Evolutionary conservation across 2,888 invertebrate species (phyloP).

Genomic region (Abscondita cerata): DNA sequence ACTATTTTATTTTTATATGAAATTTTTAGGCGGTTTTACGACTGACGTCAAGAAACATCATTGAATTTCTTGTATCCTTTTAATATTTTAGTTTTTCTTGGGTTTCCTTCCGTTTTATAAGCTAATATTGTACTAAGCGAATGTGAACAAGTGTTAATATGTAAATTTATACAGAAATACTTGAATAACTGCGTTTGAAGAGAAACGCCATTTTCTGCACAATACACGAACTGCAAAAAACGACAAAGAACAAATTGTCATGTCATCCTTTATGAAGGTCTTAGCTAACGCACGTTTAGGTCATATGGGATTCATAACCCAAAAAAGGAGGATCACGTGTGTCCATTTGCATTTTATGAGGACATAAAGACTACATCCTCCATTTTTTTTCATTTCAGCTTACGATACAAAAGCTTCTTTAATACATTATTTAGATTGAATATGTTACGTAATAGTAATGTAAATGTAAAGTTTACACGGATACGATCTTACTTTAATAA

Average conservation of each 20-base stretch:
- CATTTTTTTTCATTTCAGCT: conserved; percentile 23
- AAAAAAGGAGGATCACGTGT: conserved; percentile 28
- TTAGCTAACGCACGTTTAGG: conserved; percentile 21
- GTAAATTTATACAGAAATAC: no score
- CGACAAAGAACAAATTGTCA: conserved; percentile 31
- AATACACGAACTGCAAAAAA: conserved; percentile 18
- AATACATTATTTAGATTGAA: conserved; percentile 15
- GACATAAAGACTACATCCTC: conserved; percentile 23
- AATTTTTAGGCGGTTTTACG: conserved; percentile 23
- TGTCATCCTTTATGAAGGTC: conserved; percentile 26
- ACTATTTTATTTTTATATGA: conserved; percentile 27
- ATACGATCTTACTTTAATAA: conserved; percentile 18
- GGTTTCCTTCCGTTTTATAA: no score
- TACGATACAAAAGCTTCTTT: conserved; percentile 13
- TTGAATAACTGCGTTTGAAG: not conserved
- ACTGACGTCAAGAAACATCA: conserved; percentile 10
- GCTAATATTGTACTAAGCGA: no score
- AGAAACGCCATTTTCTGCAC: conserved; percentile 4
- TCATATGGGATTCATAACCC: conserved; percentile 34
- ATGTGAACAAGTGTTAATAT: no score
- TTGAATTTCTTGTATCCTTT: conserved; percentile 16
- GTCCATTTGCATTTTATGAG: conserved; percentile 33
- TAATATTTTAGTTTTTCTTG: not conserved
- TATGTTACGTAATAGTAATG: conserved; percentile 13
- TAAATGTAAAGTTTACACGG: conserved; percentile 4